Base-by-base conservation (phyloP, 2,888 invertebrate species). In the Limnephilus lunatus region DNA sequence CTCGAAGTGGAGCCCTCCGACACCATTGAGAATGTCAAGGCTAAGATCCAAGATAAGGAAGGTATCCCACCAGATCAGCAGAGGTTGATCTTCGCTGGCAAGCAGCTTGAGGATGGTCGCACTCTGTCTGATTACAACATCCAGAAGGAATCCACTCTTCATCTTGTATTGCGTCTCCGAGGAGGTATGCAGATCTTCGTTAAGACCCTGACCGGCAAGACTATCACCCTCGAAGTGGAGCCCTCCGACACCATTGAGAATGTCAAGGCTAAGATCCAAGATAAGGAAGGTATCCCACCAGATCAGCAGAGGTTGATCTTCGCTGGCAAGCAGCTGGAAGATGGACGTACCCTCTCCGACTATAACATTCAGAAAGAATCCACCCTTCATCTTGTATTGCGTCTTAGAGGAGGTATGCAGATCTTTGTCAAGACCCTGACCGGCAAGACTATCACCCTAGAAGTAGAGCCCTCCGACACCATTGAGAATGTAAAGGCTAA, bases 21-120 rank as follows among this genome's bases (percentile, higher is more conserved):
- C 94, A 96, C 96, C 0, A 97, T 97, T 94, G 97, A 97, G 94
- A 97, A 97, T 94, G 97, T 97, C 0, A 97, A 97, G 94, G 96
- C 96, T 3, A 96, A 96, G 94, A 96, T 96, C 90, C 96, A 96
- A 94, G 96, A 96, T 92, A 96, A 96, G 92, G 96, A 96, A 94
- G 96, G 96, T 5, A 96, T 96, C 94, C 96, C 96, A 3, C 96
- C 96, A 95, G 97, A 97, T 94, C 97, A 97, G 94, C 97, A 97
- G 94, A 95, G 97, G 94, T 94, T 97, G 94, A 97, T 97, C 94
- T 97, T 97, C 94, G 97, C 97, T 92, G 97, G 97, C 7, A 97
- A 97, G 94, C 97, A 97, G 95, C 94, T 97, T 91, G 97, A 97
- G 95, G 97, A 97, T 95, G 97, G 97, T 0, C 96, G 97, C n/a